Evolutionary conservation across 2,888 invertebrate genomes (phyloP), one percentile per base, ranked within the genome.

Genomic region (Steromphala cineraria): DNA sequence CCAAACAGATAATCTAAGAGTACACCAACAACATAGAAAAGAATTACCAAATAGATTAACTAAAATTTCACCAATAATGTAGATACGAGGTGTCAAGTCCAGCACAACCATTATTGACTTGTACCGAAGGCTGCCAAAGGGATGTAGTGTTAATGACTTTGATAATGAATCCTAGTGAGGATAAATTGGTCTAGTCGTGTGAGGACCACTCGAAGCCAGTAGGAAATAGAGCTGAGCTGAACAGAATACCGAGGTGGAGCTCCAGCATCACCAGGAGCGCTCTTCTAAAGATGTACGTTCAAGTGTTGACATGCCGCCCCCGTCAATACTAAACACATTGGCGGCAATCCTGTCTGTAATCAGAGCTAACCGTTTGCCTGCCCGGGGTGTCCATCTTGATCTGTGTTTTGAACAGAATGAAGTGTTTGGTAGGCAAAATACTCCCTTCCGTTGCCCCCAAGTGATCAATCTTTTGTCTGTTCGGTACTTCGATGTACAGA

Each of bases 321-420:
- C 19, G 40, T 71, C 71, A 71, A 71, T 71, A 71, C 36, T 71
- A 71, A 71, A 71, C 71, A 71, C 36, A 71, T 71, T 71, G 71
- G 28, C 36, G 36, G 71, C 36, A 71, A 31, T 71, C 71, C 36
- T 36, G 28, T 36, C 28, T 13, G 71, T 71, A 71, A 71, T 71
- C 15, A 36, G 19, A 36, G 71, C 71, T 71, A 36, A 31, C 31
- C 19, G 71, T 36, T 71, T 40, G 40, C 40, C 71, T 71, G 71
- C 71, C 71, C 36, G 46, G 10, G 46, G 46, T 46, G 46, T 46
- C 46, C 8, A 46, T 46, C 4, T 46, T 46, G 46, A 1, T 13
- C 13, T 46, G 46, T 46, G 46, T 46, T 46, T 46, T 46, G 46
- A 46, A 46, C 10, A 13, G 46, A 46, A 46, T 46, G 4, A 46